Evolutionary conservation across 2,888 invertebrate species (phyloP).

Genomic region (Lasius platythorax): DNA sequence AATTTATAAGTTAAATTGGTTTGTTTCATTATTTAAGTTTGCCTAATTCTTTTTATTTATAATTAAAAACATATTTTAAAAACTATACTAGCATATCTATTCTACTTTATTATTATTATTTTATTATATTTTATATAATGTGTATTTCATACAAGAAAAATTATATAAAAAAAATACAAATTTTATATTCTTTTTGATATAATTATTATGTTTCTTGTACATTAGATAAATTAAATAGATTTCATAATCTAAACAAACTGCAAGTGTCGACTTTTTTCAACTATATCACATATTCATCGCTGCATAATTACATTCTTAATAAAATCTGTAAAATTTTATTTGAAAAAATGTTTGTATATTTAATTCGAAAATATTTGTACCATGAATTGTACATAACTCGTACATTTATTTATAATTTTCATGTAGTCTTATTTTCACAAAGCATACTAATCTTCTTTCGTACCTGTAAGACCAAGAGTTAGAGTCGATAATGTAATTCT

Average conservation of each 20-base stretch:
- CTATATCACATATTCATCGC: neutral
- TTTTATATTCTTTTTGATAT: neutral
- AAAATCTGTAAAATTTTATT: neutral
- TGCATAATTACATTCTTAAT: neutral
- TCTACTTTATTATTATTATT: neutral
- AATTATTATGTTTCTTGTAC: neutral
- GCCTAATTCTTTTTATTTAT: neutral
- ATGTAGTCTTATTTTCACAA: neutral
- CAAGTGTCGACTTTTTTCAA: neutral
- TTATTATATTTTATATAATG: conserved; percentile 6
- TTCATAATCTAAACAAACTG: neutral
- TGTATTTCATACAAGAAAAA: neutral
- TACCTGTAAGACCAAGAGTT: neutral
- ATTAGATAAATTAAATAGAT: neutral
- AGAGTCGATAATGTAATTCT: conserved; percentile 37
- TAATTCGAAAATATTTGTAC: neutral
- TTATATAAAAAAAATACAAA: conserved; percentile 8
- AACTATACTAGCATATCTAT: neutral
- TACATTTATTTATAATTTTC: neutral
- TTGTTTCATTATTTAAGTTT: neutral
- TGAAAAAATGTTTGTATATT: neutral
- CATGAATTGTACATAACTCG: neutral
- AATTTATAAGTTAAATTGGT: conserved; percentile 7
- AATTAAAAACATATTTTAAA: neutral
- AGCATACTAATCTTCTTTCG: neutral